Base-by-base conservation (phyloP, 2,113 vertebrate genomes). In the Microtus ochrogaster region DNA sequence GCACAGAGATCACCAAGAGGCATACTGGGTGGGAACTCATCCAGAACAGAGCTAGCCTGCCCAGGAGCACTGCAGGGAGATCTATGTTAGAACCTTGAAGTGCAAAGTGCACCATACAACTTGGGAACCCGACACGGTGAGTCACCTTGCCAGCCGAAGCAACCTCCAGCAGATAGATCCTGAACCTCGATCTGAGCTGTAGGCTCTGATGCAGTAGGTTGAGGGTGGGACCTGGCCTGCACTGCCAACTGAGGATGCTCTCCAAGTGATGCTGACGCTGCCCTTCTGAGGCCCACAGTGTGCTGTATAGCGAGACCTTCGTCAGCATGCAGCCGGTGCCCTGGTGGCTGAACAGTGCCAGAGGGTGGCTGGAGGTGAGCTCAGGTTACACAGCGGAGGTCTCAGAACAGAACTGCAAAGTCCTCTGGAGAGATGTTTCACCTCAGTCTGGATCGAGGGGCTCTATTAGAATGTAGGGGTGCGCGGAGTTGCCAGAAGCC, bases 11-110 rank as follows among this genome's bases (percentile, higher is more conserved):
- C 61, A 10, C 41, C 76, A 19, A 77, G 77, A 83, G 92, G 83
- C 96, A 96, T 91, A 95, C 85, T 33, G 94, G 73, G 68, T 97
- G 94, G 95, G 92, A 96, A 78, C 65, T 41, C 86, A 89, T 92
- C 96, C 97, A 97, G 97, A 96, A 91, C 76, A 92, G 91, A 95
- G 9, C 92, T 84, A 97, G 94, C 95, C 97, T 97, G 89, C 36
- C 91, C 96, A 89, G 95, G 94, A 97, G 82, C 97, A 94, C 96
- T 96, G 95, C 96, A 91, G 82, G 92, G 84, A 86, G 84, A 44
- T 95, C 88, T 85, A 55, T 84, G 49, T 94, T 94, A 86, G 73
- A 92, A 79, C 88, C 65, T 78, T 76, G 74, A 94, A 85, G 78
- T 93, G 83, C 74, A 86, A 93, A 85, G 91, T 93, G 95, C 87